Evolutionary conservation across 2,113 vertebrate genomes (phyloP).

Genomic region (Dinomys branickii): DNA sequence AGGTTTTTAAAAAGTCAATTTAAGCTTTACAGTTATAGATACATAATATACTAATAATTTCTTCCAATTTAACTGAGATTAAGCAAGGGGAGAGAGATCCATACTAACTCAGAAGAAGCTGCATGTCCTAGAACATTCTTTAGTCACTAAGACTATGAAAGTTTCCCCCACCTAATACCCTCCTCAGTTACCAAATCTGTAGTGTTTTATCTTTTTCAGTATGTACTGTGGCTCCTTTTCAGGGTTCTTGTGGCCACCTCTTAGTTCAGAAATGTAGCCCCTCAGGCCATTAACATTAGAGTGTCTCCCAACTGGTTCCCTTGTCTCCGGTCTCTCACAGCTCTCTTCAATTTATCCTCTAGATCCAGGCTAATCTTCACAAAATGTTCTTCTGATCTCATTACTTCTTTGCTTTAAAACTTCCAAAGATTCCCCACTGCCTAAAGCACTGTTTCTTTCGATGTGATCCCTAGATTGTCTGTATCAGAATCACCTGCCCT

Average conservation of each 20-base stretch:
- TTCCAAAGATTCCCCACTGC: neutral
- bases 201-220: neutral
- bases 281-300: neutral
- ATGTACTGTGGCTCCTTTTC: neutral
- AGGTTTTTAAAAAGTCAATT: neutral
- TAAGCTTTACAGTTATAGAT: neutral
- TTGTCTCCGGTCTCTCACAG: neutral
- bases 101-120: neutral
- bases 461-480: neutral
- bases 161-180: accelerated
- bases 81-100: neutral
- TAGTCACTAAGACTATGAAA: neutral
- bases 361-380: conserved; percentile 32
- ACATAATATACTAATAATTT: neutral
- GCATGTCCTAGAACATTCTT: neutral
- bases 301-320: neutral
- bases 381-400: conserved; percentile 47
- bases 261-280: neutral
- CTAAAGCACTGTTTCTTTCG: conserved; percentile 46
- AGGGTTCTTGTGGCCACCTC: neutral
- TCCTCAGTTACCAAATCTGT: neutral
- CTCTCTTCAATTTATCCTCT: conserved; percentile 1
- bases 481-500: conserved; percentile 29
- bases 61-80: neutral
- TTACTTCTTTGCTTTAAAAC: conserved; percentile 51